A percentile compares a stretch with the other conserved stretches of the same genome.
Conservation (phyloP, 2,113 vertebrate genomes). For the human region DNA sequence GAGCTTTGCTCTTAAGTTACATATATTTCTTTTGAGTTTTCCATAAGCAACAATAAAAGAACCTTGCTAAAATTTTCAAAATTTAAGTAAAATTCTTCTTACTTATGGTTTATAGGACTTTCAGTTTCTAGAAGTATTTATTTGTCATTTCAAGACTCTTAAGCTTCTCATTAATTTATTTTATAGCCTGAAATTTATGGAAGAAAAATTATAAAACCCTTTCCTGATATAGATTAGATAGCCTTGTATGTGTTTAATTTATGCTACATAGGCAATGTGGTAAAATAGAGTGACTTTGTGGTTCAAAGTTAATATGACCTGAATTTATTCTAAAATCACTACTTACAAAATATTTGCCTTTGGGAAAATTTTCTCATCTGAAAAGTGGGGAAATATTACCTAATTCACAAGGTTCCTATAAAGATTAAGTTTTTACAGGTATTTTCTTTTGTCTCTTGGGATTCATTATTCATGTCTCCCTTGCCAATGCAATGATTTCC, state of each 20-base stretch:
- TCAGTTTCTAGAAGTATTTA: constrained; percentile 21
- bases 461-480: neutral
- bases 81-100: constrained; percentile 21
- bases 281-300: constrained; percentile 4
- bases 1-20: constrained; percentile 12
- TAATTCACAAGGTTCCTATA: neutral
- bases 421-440: neutral
- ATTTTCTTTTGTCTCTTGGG: neutral
- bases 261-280: neutral
- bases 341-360: neutral
- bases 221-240: neutral
- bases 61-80: constrained; percentile 24
- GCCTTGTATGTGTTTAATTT: neutral
- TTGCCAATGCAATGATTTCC: neutral
- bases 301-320: constrained; percentile 17
- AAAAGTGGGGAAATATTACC: neutral
- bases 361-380: constrained; percentile 18
- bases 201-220: neutral
- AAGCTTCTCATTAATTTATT: neutral
- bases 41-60: constrained; percentile 54
- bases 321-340: constrained; percentile 33
- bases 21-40: constrained; percentile 40
- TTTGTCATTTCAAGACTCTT: constrained; percentile 30
- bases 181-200: neutral
- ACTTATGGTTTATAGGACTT: constrained; percentile 4